phyloP scores from a whole-genome alignment of 92 coral and sea anemone species.

The Chrysogorgia sp. region DNA sequence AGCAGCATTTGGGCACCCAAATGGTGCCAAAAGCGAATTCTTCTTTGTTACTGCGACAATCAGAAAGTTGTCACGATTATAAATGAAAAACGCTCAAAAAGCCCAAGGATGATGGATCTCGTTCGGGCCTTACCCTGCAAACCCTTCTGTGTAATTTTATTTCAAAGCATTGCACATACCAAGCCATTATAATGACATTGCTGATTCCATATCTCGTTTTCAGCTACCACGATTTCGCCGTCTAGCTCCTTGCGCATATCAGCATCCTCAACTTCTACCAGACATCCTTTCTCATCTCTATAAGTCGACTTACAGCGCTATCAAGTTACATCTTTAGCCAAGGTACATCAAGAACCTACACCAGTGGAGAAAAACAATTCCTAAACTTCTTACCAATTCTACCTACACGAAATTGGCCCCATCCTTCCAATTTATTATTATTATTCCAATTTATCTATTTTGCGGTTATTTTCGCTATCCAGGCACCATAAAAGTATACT shows the following conservation, averaged over 20 bases:
- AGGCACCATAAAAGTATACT: slow-evolving; percentile 45
- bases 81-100: slow-evolving; percentile 36
- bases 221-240: slow-evolving; percentile 57
- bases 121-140: slow-evolving; percentile 52
- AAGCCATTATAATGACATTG: slow-evolving; percentile 34
- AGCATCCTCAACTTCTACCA: slow-evolving; percentile 49
- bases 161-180: slow-evolving; percentile 57
- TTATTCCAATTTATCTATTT: neutral
- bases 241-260: slow-evolving; percentile 55
- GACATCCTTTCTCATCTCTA: slow-evolving; percentile 48
- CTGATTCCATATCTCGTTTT: slow-evolving; percentile 62
- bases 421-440: too few relatives aligned
- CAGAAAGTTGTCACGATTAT: slow-evolving; percentile 29
- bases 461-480: slow-evolving; percentile 3
- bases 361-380: slow-evolving; percentile 54
- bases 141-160: slow-evolving; percentile 57
- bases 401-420: too few relatives aligned
- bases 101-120: slow-evolving; percentile 53
- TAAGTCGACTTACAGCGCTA: slow-evolving; percentile 46
- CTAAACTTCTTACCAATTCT: slow-evolving; percentile 26
- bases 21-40: slow-evolving; percentile 39
- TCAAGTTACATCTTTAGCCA: slow-evolving; percentile 45
- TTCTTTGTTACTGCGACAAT: slow-evolving; percentile 41
- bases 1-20: slow-evolving; percentile 54
- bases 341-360: slow-evolving; percentile 52